phyloP scores from a whole-genome alignment of 2,888 invertebrate species.

The Lochmaea crataegi region DNA sequence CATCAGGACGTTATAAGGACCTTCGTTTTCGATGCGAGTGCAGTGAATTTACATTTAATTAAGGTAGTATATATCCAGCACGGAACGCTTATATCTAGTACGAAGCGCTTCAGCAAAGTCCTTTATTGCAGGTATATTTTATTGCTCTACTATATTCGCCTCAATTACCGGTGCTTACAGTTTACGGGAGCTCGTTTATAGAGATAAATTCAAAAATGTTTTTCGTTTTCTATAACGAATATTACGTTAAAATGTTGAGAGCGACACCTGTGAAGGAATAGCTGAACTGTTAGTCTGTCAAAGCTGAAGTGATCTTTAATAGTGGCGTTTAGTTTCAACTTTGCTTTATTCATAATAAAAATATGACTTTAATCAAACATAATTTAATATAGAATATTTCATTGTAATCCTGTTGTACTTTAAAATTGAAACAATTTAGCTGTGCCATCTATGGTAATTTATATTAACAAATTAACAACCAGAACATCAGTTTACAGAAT shows the following conservation, averaged over 20 bases:
- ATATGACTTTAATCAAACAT: too few relatives aligned
- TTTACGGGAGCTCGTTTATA: background rate
- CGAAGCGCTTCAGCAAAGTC: constrained; percentile 26
- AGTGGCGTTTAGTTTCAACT: too few relatives aligned
- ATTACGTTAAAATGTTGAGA: background rate
- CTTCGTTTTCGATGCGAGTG: constrained; percentile 43
- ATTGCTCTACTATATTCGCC: constrained; percentile 34
- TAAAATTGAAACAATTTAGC: too few relatives aligned
- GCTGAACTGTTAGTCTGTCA: too few relatives aligned
- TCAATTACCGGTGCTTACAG: constrained; percentile 26
- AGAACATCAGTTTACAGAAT: background rate
- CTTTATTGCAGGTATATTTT: constrained; percentile 42
- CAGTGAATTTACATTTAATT: constrained; percentile 46
- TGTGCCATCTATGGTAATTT: background rate
- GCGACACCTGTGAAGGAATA: background rate
- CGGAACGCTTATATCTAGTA: constrained; percentile 30
- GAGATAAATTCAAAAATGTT: constrained; percentile 14
- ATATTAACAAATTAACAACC: background rate
- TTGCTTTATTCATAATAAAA: too few relatives aligned
- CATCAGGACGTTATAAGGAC: constrained; percentile 35
- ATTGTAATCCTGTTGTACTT: too few relatives aligned
- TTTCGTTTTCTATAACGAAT: background rate
- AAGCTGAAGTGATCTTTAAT: too few relatives aligned
- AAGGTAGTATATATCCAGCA: constrained; percentile 41
- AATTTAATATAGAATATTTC: background rate